A percentile compares a stretch with the other conserved stretches of the same genome.
These are phyloP conservation scores for Zaprionus ghesquierei DNA, from an alignment of 1,140 invertebrate species.

Conservation along the genomic window DNA sequence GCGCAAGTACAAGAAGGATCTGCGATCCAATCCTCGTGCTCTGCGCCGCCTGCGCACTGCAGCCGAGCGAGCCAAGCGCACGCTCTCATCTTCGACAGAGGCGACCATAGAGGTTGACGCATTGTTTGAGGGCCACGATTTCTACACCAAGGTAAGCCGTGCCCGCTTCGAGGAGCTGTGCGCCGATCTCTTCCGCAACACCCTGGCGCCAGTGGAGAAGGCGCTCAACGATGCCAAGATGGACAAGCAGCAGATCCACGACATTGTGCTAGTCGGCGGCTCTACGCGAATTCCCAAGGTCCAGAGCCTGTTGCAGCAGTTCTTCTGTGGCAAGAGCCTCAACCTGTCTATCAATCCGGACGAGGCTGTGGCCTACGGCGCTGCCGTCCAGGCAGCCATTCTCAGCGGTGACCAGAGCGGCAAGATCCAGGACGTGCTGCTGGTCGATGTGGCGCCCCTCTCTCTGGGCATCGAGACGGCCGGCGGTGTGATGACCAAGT, in stretches of 20 bases:
- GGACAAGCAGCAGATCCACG: conserved; percentile 87
- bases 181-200: conserved; percentile 90
- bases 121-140: conserved; percentile 90
- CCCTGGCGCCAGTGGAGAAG: conserved; percentile 89
- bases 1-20: conserved; percentile 91
- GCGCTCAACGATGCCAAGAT: conserved; percentile 89
- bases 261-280: conserved; percentile 87
- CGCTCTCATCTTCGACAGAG: conserved; percentile 87
- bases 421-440: conserved; percentile 88
- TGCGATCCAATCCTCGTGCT: conserved; percentile 89
- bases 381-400: conserved; percentile 90
- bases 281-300: conserved; percentile 87
- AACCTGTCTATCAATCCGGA: conserved; percentile 91
- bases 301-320: conserved; percentile 86
- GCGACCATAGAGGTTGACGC: conserved; percentile 90
- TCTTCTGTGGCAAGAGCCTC: conserved; percentile 86
- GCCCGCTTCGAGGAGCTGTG: conserved; percentile 94
- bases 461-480: conserved; percentile 86
- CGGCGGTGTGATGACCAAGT: conserved; percentile 86
- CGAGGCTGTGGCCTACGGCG: conserved; percentile 89
- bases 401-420: conserved; percentile 88
- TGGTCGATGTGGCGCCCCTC: conserved; percentile 85
- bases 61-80: conserved; percentile 88
- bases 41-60: conserved; percentile 89
- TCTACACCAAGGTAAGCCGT: conserved; percentile 92